Base-by-base conservation (phyloP, 2,113 vertebrate species). In the Catharus bicknelli region DNA sequence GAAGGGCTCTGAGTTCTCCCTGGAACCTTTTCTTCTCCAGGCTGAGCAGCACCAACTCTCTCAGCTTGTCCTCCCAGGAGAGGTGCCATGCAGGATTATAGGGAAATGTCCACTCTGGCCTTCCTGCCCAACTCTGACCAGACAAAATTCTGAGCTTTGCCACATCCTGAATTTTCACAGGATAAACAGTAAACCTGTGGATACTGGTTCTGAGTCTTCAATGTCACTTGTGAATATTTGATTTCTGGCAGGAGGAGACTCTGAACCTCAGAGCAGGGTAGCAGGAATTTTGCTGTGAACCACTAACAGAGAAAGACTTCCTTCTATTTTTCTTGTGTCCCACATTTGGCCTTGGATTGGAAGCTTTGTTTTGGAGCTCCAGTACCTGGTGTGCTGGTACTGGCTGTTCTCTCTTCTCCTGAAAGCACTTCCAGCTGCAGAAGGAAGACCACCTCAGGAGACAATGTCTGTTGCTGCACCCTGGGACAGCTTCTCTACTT, bases 211-310 rank as follows among this genome's bases (percentile, higher is more conserved):
- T 75, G 59, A 70, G 27, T 66, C 47, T 82, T 78, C 1, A 10
- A 1, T 13, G 7, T 43, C 21, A 48, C 0, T 0, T 59, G 32
- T 5, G 27, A 78, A 32, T 34, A 11, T 61, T 63, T 85, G 38
- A 40, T 47, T 77, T 88, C 68, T 67, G n/a, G 27, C 47, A 62
- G 62, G n/a, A 38, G 40, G 36, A 61, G 40, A 23, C 23, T 51
- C 0, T n/a, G 45, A 83, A 72, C 43, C 42, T 94, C 42, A 30
- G 47, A 53, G 69, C 30, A 69, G 30, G 22, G 26, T 19, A n/a
- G 38, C 7, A 3, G 45, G 66, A 45, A 17, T 62, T 53, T 63
- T 72, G 64, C 73, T 79, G n/a, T 63, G 48, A 84, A 62, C 21
- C 19, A 27, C 34, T 75, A 36, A 38, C 9, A 67, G 34, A 38